Conservation (phyloP, 1,140 invertebrate genomes). For the Amyelois transitella region DNA sequence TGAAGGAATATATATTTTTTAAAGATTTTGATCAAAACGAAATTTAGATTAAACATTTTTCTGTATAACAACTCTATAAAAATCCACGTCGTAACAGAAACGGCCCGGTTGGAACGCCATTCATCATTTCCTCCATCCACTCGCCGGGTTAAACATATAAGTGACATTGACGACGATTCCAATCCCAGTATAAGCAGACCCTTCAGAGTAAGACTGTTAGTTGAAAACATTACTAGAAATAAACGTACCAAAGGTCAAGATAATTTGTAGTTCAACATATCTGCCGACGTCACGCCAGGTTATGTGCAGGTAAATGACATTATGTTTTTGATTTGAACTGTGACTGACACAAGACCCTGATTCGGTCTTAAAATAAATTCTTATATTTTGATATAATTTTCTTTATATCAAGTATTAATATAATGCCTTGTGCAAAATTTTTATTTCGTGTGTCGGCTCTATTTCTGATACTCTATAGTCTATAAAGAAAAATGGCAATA, state of each 20-base stretch:
- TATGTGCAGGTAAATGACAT: slow-evolving; percentile 53
- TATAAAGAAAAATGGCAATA: too few relatives aligned
- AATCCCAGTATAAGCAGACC: slow-evolving; percentile 23
- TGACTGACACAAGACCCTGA: too few relatives aligned
- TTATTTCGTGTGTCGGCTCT: too few relatives aligned
- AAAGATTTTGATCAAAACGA: too few relatives aligned
- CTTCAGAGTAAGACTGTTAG: background rate
- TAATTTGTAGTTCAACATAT: slow-evolving; percentile 37
- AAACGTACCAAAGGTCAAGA: slow-evolving; percentile 22
- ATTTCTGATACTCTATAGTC: too few relatives aligned
- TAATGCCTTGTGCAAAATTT: too few relatives aligned
- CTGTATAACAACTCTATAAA: slow-evolving; percentile 40
- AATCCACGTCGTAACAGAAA: slow-evolving; percentile 41
- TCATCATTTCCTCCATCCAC: slow-evolving; percentile 70
- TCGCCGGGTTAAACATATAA: slow-evolving; percentile 71
- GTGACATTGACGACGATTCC: slow-evolving; percentile 66
- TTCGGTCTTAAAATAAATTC: slow-evolving; percentile 2
- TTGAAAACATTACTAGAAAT: background rate
- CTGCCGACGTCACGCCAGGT: slow-evolving; percentile 37
- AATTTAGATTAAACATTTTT: background rate
- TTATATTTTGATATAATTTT: too few relatives aligned
- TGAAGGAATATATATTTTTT: too few relatives aligned
- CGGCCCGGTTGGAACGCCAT: slow-evolving; percentile 51
- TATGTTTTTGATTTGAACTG: slow-evolving; percentile 56
- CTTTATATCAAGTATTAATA: too few relatives aligned